Base-by-base conservation (phyloP, 1,140 invertebrate genomes). In the Drosophila pallidifrons region DNA sequence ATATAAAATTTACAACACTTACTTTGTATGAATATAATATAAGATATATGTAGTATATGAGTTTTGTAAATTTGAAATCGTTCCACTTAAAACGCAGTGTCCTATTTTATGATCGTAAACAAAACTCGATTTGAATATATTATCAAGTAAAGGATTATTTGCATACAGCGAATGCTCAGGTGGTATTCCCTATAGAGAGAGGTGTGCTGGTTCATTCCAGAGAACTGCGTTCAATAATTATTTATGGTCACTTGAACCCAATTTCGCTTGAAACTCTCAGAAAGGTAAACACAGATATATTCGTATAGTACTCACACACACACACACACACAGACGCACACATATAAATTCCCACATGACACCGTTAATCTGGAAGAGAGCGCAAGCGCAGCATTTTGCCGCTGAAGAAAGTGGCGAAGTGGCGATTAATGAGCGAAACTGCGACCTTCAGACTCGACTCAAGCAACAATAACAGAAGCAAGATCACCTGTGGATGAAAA, bases 401-500 rank as follows among this genome's bases (percentile, higher is more conserved):
- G 70, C 57, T 45, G 41, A 87, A 88, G 83, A 88, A 88, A 89
- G 83, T 82, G 67, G 55, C 49, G 35, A 68, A 38, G 38, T 20
- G 16, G 70, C 83, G 67, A 88, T 89, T 89, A 88, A 88, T 89
- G 85, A 88, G 74, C 77, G 85, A 89, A 89, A 81, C 69, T 83
- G 70, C 81, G 83, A 88, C 83, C 83, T 88, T 88, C 85, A 88
- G 81, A 72, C 77, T 75, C 73, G 45, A 66, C 20, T 25, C 20
- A 59, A 64, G 63, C 58, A 75, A 71, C 68, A 73, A 51, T 41
- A 45, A 47, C 70, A 78, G 58, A 59, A 38, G 28, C 28, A 60
- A 60, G 8, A 64, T 28, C 58, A 75, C 51, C 72, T 69, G 57
- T 77, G 74, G 49, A n/a, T 6, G 11, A 15, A 41, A 77, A 87